Evolutionary conservation across 2,113 vertebrate species (phyloP).

Genomic region (Acrocephalus arundinaceus): DNA sequence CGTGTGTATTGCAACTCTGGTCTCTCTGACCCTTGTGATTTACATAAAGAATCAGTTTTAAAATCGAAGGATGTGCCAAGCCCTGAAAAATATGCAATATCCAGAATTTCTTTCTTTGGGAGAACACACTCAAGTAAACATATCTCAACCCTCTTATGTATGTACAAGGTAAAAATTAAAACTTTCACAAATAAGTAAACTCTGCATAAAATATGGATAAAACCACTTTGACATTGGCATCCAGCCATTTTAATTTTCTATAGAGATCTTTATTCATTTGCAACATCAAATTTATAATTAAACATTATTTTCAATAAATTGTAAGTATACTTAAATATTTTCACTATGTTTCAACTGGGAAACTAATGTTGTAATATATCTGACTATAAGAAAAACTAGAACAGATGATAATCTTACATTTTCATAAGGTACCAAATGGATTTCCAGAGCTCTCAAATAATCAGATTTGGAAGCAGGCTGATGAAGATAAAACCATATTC

Average conservation of each 20-base stretch:
- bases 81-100: not conserved
- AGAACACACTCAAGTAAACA: not conserved
- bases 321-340: not conserved
- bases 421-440: not conserved
- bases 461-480: not conserved
- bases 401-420: not conserved
- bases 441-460: not conserved
- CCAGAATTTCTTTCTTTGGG: not conserved
- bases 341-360: not conserved
- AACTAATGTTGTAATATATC: not conserved
- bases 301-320: not conserved
- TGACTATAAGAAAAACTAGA: not conserved
- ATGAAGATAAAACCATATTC: not conserved
- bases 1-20: not conserved
- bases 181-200: not conserved
- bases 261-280: not conserved
- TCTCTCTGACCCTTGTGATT: not conserved
- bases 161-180: not conserved
- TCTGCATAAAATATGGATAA: not conserved
- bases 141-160: not conserved
- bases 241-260: constrained; percentile 24
- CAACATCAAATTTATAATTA: constrained; percentile 1
- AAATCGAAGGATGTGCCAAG: not conserved
- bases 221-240: not conserved
- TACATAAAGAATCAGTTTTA: constrained; percentile 15